A percentile compares a stretch with the other conserved stretches of the same genome.
Evolutionary conservation across 2,113 vertebrate species (phyloP).

Genomic region (Mormyrus lacerda): DNA sequence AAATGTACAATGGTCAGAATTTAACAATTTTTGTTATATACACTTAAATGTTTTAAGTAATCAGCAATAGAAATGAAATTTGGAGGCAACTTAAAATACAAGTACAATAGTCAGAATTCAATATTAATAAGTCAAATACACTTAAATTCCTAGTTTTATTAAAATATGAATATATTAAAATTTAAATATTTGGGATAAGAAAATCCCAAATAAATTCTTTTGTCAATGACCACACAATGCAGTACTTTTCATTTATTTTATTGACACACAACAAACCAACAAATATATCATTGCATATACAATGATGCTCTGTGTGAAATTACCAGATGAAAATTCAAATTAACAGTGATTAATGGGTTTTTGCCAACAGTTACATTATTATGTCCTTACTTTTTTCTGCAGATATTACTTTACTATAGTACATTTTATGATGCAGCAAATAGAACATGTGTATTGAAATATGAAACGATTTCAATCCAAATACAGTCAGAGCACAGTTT

Average conservation of each 20-base stretch:
- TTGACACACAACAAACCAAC: neutral
- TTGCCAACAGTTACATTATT: neutral
- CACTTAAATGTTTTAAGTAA: neutral
- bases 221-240: neutral
- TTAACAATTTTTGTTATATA: too few species aligned
- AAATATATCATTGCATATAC: neutral
- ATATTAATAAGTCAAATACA: too few species aligned
- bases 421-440: too few species aligned
- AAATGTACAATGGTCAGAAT: neutral
- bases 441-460: too few species aligned
- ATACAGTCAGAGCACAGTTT: too few species aligned
- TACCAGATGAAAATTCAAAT: neutral
- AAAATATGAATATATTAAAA: too few species aligned
- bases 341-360: neutral
- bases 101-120: too few species aligned
- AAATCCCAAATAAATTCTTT: neutral
- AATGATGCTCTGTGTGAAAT: neutral
- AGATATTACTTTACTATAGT: neutral
- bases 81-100: too few species aligned
- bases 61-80: neutral
- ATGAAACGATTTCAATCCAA: too few species aligned
- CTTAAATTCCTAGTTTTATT: too few species aligned
- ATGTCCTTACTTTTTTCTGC: neutral
- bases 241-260: neutral
- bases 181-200: neutral